These are phyloP conservation scores for Chiloscyllium punctatum DNA, from an alignment of 2,797 vertebrate genomes.

Conservation along the genomic window DNA sequence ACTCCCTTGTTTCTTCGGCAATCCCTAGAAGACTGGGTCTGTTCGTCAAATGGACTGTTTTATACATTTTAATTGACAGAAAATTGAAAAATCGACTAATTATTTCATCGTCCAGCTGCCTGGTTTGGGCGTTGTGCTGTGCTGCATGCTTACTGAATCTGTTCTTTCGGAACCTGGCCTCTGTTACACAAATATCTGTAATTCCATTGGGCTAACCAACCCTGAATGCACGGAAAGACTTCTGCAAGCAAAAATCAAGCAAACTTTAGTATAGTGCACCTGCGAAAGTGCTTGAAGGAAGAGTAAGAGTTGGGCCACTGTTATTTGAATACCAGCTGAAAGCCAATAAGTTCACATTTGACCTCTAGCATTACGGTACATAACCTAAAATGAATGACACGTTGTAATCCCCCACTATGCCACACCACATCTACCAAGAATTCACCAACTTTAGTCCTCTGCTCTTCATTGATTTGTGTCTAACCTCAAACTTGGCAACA, in stretches of 20 bases:
- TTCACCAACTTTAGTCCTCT: not conserved
- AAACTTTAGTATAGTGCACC: not conserved
- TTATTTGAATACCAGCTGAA: not conserved
- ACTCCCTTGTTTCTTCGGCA: not conserved
- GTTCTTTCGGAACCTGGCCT: not conserved
- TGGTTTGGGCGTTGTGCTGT: not conserved
- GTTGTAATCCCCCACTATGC: not conserved
- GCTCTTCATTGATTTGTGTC: not conserved
- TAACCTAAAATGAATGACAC: not conserved
- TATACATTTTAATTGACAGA: constrained; percentile 1
- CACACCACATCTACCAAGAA: not conserved
- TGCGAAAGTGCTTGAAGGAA: not conserved
- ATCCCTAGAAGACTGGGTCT: not conserved
- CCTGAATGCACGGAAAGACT: not conserved
- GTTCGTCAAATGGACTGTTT: not conserved
- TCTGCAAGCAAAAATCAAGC: not conserved
- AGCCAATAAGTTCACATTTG: not conserved
- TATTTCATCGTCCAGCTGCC: not conserved
- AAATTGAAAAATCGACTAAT: not conserved
- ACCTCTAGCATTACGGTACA: not conserved
- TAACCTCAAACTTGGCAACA: not conserved
- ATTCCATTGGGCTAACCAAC: not conserved
- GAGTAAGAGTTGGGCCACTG: not conserved
- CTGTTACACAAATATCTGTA: not conserved
- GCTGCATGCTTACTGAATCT: not conserved